A percentile compares a stretch with the other conserved stretches of the same genome.
phyloP scores from a whole-genome alignment of 2,888 invertebrate species.

The Flabesymbios commensalis region DNA sequence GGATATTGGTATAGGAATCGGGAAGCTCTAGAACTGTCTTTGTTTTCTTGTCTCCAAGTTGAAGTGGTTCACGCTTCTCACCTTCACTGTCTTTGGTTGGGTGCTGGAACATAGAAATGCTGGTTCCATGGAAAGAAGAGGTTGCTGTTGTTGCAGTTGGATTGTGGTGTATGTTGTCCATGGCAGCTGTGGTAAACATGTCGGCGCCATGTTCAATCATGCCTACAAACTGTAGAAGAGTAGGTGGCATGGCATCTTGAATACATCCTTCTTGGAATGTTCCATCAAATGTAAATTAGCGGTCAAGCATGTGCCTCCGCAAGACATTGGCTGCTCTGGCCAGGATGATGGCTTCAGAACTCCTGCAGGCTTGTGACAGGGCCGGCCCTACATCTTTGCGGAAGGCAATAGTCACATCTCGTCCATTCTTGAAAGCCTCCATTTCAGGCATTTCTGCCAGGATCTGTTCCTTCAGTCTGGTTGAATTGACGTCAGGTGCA shows the following conservation, averaged over 20 bases:
- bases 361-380: not conserved
- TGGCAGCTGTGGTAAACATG: conserved; percentile 35
- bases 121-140: conserved; percentile 32
- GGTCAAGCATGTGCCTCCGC: conserved; percentile 27
- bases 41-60: not conserved
- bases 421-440: conserved; percentile 28
- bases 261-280: conserved; percentile 23
- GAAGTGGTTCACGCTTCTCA: conserved; percentile 12
- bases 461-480: conserved; percentile 22
- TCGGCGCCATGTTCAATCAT: conserved; percentile 21
- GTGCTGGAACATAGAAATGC: conserved; percentile 35
- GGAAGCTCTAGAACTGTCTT: conserved; percentile 28
- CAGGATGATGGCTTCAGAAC: conserved; percentile 32
- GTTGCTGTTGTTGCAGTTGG: conserved; percentile 29
- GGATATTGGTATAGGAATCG: conserved; percentile 26
- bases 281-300: conserved; percentile 18
- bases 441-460: conserved; percentile 20
- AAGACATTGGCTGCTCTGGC: conserved; percentile 36
- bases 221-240: conserved; percentile 21
- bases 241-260: conserved; percentile 17
- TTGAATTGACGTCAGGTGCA: conserved; percentile 16
- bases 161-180: conserved; percentile 39
- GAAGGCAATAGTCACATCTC: conserved; percentile 32
- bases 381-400: conserved; percentile 30
- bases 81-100: conserved; percentile 17